Percentiles rank a stretch among this genome's conserved stretches.
Evolutionary conservation across 2,797 vertebrate genomes (phyloP).

Genomic region (Taeniopygia guttata): DNA sequence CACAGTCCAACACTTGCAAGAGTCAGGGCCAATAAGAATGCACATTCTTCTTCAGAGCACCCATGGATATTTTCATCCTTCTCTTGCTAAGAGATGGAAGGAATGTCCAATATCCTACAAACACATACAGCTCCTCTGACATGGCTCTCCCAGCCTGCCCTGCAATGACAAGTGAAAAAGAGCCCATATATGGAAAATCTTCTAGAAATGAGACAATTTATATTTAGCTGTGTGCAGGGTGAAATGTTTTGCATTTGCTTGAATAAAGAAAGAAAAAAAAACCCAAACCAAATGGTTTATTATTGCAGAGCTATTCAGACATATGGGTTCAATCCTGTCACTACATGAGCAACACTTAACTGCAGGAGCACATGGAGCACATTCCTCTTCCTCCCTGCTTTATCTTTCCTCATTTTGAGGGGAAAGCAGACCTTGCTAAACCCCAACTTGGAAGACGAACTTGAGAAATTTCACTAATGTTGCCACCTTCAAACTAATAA

Average conservation of each 20-base stretch:
- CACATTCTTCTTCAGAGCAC: not conserved
- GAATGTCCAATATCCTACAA: not conserved
- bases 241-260: not conserved
- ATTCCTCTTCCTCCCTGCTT: not conserved
- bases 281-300: not conserved
- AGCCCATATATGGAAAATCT: not conserved
- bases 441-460: not conserved
- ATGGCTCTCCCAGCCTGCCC: not conserved
- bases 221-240: not conserved
- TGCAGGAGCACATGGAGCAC: not conserved
- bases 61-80: not conserved
- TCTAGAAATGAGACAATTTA: not conserved
- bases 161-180: not conserved
- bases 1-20: not conserved
- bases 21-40: not conserved
- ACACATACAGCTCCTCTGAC: not conserved
- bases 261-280: not conserved
- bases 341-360: not conserved
- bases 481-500: not conserved
- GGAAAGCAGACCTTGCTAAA: not conserved
- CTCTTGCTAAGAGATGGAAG: not conserved
- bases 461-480: not conserved
- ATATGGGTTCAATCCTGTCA: not conserved
- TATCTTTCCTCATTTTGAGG: not conserved
- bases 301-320: not conserved